phyloP scores from a whole-genome alignment of 35 echinoderm and acorn worm genomes.

The Acanthaster planci region DNA sequence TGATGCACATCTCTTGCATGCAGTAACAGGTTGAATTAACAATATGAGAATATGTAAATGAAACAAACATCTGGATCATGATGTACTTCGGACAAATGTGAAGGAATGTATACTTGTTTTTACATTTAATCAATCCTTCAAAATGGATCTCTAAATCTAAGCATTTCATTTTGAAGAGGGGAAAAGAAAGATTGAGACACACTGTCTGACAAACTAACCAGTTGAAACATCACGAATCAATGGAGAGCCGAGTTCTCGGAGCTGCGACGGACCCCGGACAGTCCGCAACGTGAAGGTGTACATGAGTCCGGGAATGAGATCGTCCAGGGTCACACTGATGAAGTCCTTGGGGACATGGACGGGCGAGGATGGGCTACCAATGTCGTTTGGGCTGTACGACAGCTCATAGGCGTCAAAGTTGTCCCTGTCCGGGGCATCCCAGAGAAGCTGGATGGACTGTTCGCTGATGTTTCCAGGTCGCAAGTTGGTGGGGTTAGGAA shows the following conservation, averaged over 20 bases:
- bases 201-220: slow-evolving; percentile 17
- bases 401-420: slow-evolving; percentile 46
- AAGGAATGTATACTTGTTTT: no score
- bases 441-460: neutral
- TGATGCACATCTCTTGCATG: no score
- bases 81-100: no score
- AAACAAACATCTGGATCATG: no score
- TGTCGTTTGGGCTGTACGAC: neutral
- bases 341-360: slow-evolving; percentile 16
- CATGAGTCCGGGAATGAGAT: slow-evolving; percentile 13
- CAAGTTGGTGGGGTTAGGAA: neutral
- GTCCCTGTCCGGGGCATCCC: neutral
- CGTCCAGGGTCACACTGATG: neutral
- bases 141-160: no score
- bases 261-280: neutral
- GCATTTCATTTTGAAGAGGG: no score
- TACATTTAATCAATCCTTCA: no score
- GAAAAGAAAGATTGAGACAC: no score
- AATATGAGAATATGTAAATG: no score
- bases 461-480: neutral
- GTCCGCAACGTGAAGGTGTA: slow-evolving; percentile 23
- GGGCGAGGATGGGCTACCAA: slow-evolving; percentile 30
- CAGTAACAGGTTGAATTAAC: no score
- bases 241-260: neutral
- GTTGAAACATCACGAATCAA: neutral